A percentile compares a stretch with the other conserved stretches of the same genome.
Conservation (phyloP, 2,797 vertebrate genomes). For the Urophycis tenuis region DNA sequence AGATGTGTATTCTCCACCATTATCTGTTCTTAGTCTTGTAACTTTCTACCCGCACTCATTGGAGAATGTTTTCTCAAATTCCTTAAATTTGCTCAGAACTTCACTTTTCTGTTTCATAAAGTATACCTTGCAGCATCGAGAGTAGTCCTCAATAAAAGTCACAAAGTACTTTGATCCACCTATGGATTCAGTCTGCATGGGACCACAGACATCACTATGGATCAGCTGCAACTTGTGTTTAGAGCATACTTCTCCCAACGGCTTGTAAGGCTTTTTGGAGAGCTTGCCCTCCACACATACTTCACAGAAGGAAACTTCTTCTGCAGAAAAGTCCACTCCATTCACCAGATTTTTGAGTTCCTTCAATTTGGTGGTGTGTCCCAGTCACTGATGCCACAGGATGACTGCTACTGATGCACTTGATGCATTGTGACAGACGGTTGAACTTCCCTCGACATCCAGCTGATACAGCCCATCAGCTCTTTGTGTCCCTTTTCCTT, state of each 20-base stretch:
- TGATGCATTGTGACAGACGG: slow-evolving; percentile 31
- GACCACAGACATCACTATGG: slow-evolving; percentile 47
- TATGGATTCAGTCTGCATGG: slow-evolving; percentile 39
- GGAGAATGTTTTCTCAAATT: slow-evolving; percentile 40
- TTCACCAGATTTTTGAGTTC: slow-evolving; percentile 31
- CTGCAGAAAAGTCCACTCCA: slow-evolving; percentile 27
- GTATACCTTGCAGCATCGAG: slow-evolving; percentile 31
- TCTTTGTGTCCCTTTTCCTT: slow-evolving; percentile 41
- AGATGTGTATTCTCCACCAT: slow-evolving; percentile 39
- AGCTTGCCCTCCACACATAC: slow-evolving; percentile 30
- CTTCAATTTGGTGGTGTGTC: slow-evolving; percentile 30
- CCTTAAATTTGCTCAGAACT: slow-evolving; percentile 28
- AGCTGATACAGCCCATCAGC: slow-evolving; percentile 39
- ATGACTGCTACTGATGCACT: slow-evolving; percentile 30
- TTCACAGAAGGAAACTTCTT: slow-evolving; percentile 30
- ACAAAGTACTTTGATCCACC: slow-evolving; percentile 44
- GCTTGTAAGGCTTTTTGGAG: slow-evolving; percentile 22
- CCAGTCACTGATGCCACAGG: slow-evolving; percentile 39
- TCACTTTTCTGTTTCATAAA: slow-evolving; percentile 34
- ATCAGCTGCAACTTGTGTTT: slow-evolving; percentile 31
- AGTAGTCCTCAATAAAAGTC: slow-evolving; percentile 42
- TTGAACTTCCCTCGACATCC: slow-evolving; percentile 12
- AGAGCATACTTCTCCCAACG: slow-evolving; percentile 24
- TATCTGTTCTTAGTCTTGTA: slow-evolving; percentile 24
- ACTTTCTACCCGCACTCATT: slow-evolving; percentile 31